A percentile compares a stretch with the other conserved stretches of the same genome.
Evolutionary conservation across 2,113 vertebrate species (phyloP).

Genomic region (Takifugu bimaculatus): DNA sequence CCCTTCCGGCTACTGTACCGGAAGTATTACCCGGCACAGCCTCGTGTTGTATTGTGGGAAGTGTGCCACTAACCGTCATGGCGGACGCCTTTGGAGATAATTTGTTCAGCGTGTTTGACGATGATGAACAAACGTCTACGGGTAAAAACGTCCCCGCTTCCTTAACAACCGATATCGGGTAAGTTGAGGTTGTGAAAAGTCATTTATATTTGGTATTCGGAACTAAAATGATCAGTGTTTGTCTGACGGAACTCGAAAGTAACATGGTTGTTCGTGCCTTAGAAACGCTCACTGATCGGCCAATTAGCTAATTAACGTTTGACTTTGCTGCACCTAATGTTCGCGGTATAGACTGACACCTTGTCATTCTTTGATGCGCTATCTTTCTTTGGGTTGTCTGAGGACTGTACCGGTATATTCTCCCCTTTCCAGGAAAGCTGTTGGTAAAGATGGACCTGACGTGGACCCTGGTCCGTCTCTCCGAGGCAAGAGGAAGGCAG

Average conservation of each 20-base stretch:
- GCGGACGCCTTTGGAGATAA: slow-evolving; percentile 91
- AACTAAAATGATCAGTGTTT: not conserved
- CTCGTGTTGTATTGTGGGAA: slow-evolving; percentile 56
- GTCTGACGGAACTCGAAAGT: not conserved
- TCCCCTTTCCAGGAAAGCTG: slow-evolving; percentile 68
- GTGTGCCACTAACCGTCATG: slow-evolving; percentile 70
- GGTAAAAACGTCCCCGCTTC: slow-evolving; percentile 62
- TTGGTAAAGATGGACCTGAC: slow-evolving; percentile 54
- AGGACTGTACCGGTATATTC: not conserved
- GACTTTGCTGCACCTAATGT: not conserved
- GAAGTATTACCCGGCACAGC: not conserved
- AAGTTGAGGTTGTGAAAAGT: not conserved
- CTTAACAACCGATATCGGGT: slow-evolving; percentile 69
- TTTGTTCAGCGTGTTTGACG: slow-evolving; percentile 94
- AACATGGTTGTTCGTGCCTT: slow-evolving; percentile 9
- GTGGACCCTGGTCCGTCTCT: slow-evolving; percentile 41
- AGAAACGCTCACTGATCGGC: not conserved
- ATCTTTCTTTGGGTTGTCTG: no score
- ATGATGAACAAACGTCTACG: slow-evolving; percentile 72
- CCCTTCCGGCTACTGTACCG: slow-evolving; percentile 1
- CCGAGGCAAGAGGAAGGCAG: slow-evolving; percentile 76
- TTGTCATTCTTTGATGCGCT: not conserved
- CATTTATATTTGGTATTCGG: not conserved
- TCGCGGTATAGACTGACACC: not conserved
- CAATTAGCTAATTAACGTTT: not conserved